A percentile compares a stretch with the other conserved stretches of the same genome.
These are phyloP conservation scores for Taeniopygia guttata DNA, from an alignment of 2,797 vertebrate species.

Conservation along the genomic window DNA sequence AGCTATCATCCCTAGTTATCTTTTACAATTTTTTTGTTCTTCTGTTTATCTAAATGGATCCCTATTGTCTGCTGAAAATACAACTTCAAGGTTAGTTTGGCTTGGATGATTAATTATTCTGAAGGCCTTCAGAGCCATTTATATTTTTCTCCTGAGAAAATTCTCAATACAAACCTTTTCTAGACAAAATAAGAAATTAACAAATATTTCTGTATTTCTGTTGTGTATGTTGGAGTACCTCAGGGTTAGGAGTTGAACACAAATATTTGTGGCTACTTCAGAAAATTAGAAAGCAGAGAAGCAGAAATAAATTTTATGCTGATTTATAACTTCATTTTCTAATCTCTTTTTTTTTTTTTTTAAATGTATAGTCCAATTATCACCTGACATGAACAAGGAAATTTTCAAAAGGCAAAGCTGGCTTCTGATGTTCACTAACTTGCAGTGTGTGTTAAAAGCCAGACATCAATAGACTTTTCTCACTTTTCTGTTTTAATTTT, in stretches of 20 bases:
- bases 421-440: neutral
- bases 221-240: neutral
- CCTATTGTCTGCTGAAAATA: neutral
- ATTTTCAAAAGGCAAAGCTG: conserved; percentile 25
- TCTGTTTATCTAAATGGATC: neutral
- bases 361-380: conserved; percentile 14
- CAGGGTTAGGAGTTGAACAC: neutral
- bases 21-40: neutral
- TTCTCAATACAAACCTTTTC: neutral
- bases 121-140: neutral
- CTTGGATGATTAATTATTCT: neutral
- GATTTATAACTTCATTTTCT: neutral
- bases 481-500: neutral
- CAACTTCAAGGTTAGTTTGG: neutral
- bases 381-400: neutral
- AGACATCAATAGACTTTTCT: neutral
- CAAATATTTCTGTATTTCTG: neutral
- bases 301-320: neutral
- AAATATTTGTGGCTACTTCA: neutral
- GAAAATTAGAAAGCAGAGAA: neutral
- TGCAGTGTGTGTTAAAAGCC: neutral
- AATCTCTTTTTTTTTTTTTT: neutral
- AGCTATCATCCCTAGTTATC: neutral
- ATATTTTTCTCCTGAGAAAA: neutral
- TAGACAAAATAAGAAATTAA: neutral